These are phyloP conservation scores for Tetrao urogallus DNA, from an alignment of 2,113 vertebrate genomes.

Conservation along the genomic window DNA sequence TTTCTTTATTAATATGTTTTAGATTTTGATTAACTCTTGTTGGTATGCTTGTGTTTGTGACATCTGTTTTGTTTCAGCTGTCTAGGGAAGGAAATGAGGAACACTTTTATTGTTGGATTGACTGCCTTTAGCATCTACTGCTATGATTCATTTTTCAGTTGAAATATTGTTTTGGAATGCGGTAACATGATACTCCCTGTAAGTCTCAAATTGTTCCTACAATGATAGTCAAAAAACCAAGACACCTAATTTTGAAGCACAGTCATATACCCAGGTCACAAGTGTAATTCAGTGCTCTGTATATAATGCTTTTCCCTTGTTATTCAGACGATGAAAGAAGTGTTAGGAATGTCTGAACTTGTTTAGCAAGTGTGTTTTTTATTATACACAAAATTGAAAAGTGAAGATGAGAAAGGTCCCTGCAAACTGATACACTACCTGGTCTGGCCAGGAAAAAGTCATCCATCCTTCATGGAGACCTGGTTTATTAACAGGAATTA, in stretches of 20 bases:
- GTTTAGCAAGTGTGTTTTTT: neutral
- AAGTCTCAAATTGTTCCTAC: conserved; percentile 28
- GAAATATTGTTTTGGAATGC: conserved; percentile 54
- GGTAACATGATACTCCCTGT: conserved; percentile 57
- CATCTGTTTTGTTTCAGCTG: conserved; percentile 65
- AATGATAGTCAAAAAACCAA: conserved; percentile 5
- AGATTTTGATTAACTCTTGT: neutral
- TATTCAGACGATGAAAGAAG: conserved; percentile 47
- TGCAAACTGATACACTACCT: neutral
- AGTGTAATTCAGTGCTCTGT: conserved; percentile 38
- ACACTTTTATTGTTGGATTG: neutral
- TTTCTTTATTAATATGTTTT: neutral
- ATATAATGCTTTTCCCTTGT: neutral
- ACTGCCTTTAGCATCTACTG: conserved; percentile 17
- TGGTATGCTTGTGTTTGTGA: neutral
- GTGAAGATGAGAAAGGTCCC: neutral
- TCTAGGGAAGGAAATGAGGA: conserved; percentile 45
- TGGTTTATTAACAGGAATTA: conserved; percentile 3
- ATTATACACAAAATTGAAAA: conserved; percentile 5
- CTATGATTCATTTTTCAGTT: conserved; percentile 25
- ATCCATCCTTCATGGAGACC: neutral
- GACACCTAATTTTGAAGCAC: conserved; percentile 40
- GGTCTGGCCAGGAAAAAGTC: neutral
- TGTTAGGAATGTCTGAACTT: conserved; percentile 14
- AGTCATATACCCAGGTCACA: neutral